Conservation (phyloP, 2,888 invertebrate genomes). For the Belgica antarctica region DNA sequence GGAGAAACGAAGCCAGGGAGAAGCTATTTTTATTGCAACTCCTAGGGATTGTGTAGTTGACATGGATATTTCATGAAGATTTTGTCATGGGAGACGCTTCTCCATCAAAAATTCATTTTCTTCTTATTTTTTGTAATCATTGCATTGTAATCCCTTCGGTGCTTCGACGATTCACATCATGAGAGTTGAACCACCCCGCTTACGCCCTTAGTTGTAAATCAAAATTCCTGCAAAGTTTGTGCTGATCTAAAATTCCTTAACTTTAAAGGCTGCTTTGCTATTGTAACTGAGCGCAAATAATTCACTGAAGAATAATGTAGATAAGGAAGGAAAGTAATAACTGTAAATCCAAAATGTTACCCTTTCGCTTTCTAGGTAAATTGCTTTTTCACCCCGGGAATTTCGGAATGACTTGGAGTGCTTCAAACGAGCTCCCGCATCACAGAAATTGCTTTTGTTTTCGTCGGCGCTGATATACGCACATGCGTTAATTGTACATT, state of each 20-base stretch:
- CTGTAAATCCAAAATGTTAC: constrained; percentile 41
- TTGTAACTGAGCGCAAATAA: background rate
- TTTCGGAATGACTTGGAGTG: background rate
- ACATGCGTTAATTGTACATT: constrained; percentile 43
- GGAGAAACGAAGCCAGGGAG: background rate
- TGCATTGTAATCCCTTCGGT: no score
- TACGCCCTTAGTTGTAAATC: background rate
- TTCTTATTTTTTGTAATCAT: background rate
- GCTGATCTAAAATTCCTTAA: no score
- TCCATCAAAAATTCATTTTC: constrained; percentile 9
- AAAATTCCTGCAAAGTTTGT: no score
- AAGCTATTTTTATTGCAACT: constrained; percentile 16
- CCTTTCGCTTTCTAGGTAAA: constrained; percentile 1
- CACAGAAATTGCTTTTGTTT: background rate
- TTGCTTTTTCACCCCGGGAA: constrained; percentile 3
- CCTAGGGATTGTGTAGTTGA: background rate
- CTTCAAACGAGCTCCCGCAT: background rate
- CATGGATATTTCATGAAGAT: background rate
- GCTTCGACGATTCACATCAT: no score
- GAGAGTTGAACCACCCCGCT: background rate
- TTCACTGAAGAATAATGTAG: constrained; percentile 11
- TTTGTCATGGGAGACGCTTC: background rate
- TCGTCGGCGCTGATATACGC: constrained; percentile 18
- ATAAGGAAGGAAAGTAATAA: constrained; percentile 38
- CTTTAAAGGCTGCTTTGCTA: background rate